Conservation (phyloP, 1,140 invertebrate species). For the Eubasilissa regina region DNA sequence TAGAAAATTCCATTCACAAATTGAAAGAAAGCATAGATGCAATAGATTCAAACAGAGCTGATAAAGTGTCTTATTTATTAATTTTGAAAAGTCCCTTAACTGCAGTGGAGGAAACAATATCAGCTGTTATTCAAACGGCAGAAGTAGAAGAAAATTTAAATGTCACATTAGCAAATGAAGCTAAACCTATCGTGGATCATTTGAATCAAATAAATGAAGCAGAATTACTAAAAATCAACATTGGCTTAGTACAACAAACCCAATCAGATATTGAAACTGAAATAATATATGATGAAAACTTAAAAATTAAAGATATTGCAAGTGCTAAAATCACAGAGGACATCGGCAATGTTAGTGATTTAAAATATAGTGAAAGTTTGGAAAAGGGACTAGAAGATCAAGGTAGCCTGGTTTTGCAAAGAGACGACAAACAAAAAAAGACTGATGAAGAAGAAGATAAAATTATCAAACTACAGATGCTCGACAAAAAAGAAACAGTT, state of each 20-base stretch:
- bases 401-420: conserved; percentile 48
- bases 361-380: neutral
- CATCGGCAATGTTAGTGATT: neutral
- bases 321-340: neutral
- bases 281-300: conserved; percentile 25
- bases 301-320: neutral
- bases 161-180: neutral
- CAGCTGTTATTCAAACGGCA: neutral
- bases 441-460: neutral
- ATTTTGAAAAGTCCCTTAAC: conserved; percentile 22
- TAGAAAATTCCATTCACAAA: conserved; percentile 15
- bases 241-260: neutral
- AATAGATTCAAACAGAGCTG: neutral
- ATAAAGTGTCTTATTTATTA: conserved; percentile 21
- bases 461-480: neutral
- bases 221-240: conserved; percentile 1
- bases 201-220: no score
- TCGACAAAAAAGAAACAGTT: conserved; percentile 2
- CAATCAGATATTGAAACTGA: neutral
- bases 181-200: neutral
- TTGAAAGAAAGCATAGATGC: conserved; percentile 38
- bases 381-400: neutral
- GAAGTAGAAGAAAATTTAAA: neutral
- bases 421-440: conserved; percentile 36
- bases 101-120: conserved; percentile 22